phyloP scores from a whole-genome alignment of 1,140 invertebrate genomes.

The Batillaria attramentaria region DNA sequence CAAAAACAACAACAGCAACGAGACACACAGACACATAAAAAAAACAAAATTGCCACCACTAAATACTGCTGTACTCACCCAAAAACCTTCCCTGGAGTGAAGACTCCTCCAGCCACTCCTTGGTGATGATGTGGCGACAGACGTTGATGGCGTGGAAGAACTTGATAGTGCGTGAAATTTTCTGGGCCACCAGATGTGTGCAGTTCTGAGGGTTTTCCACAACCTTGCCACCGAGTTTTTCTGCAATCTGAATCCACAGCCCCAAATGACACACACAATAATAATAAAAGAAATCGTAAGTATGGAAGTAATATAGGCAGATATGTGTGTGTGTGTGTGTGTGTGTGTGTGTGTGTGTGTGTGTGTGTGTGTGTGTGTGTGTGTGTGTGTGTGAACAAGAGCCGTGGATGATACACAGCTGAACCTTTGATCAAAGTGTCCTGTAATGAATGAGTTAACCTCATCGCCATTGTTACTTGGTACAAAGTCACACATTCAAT shows the following conservation, averaged over 20 bases:
- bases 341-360: no score
- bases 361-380: no score
- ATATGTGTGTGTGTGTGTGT: not conserved
- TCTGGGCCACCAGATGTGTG: slow-evolving; percentile 88
- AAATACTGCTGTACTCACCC: slow-evolving; percentile 62
- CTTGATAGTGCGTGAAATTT: slow-evolving; percentile 86
- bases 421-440: no score
- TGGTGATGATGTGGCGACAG: slow-evolving; percentile 84
- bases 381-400: no score
- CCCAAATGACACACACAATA: not conserved
- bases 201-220: slow-evolving; percentile 79
- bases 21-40: not conserved
- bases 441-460: no score
- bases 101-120: slow-evolving; percentile 89
- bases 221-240: slow-evolving; percentile 84
- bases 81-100: slow-evolving; percentile 83
- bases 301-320: not conserved
- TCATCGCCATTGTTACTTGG: no score
- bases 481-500: not conserved
- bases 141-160: slow-evolving; percentile 85
- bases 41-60: not conserved
- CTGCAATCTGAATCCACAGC: slow-evolving; percentile 76
- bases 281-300: not conserved
- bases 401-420: no score
- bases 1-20: no score